phyloP scores from a whole-genome alignment of 2,113 vertebrate genomes.

The Dascyllus trimaculatus region DNA sequence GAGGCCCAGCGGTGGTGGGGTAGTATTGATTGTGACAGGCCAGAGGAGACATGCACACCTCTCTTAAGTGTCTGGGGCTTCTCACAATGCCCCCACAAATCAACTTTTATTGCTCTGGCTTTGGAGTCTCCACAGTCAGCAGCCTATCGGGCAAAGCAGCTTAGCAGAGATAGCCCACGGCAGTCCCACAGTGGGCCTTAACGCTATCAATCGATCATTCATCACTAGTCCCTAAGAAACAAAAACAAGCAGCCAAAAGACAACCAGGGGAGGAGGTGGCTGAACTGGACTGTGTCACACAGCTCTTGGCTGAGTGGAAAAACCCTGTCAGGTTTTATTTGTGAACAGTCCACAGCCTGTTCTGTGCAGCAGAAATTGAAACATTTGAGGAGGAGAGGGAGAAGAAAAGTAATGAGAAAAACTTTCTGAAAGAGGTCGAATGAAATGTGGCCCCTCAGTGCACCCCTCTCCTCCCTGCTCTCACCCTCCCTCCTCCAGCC shows the following conservation, averaged over 20 bases:
- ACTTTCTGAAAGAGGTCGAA: conserved; percentile 80
- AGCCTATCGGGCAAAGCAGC: conserved; percentile 78
- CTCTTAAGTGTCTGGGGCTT: conserved; percentile 79
- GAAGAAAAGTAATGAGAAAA: conserved; percentile 82
- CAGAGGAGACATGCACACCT: conserved; percentile 77
- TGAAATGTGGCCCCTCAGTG: conserved; percentile 74
- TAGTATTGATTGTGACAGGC: conserved; percentile 79
- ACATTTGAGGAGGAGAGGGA: conserved; percentile 68
- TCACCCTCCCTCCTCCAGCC: conserved; percentile 61
- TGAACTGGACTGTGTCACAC: conserved; percentile 69
- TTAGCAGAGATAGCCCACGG: conserved; percentile 73
- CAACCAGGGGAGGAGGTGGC: conserved; percentile 45
- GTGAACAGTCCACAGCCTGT: conserved; percentile 73
- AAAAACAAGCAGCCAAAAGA: conserved; percentile 77
- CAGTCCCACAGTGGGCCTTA: conserved; percentile 67
- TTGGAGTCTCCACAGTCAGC: conserved; percentile 75
- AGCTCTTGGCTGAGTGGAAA: conserved; percentile 68
- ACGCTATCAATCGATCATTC: conserved; percentile 81
- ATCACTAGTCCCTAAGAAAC: conserved; percentile 78
- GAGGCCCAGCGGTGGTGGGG: conserved; percentile 64
- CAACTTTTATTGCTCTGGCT: conserved; percentile 80
- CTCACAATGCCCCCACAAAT: conserved; percentile 78
- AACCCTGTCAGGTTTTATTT: conserved; percentile 79
- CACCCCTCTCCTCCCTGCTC: conserved; percentile 39
- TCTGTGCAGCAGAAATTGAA: conserved; percentile 75